phyloP scores from a whole-genome alignment of 2,113 vertebrate genomes.

The Eira barbara region DNA sequence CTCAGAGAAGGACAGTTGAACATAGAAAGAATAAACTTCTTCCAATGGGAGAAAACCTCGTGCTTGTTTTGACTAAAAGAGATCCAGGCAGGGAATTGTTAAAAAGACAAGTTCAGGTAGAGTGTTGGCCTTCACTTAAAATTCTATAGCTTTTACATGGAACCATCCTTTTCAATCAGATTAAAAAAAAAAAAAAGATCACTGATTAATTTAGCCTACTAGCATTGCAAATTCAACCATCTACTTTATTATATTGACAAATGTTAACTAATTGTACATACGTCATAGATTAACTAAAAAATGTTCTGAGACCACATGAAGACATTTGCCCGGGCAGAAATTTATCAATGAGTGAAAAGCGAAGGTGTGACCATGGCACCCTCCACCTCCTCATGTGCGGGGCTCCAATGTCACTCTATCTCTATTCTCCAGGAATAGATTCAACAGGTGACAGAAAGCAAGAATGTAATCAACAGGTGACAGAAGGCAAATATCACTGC shows the following conservation, averaged over 20 bases:
- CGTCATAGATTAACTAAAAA: not conserved
- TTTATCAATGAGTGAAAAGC: constrained; percentile 5
- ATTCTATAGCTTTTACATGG: not conserved
- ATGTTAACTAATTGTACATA: not conserved
- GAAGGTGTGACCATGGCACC: too few relatives aligned
- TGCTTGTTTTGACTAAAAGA: not conserved
- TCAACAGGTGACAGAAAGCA: not conserved
- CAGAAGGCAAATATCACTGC: not conserved
- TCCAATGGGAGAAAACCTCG: not conserved
- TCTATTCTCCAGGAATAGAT: not conserved
- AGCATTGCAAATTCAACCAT: not conserved
- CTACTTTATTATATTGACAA: not conserved
- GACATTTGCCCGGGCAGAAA: not conserved
- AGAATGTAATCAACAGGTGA: not conserved
- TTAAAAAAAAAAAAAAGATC: not conserved
- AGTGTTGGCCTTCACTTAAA: not conserved
- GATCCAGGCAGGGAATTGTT: not conserved
- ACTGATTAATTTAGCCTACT: not conserved
- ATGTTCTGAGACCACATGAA: not conserved
- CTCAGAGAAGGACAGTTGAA: not conserved
- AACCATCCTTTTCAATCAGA: not conserved
- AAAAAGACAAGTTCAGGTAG: not conserved
- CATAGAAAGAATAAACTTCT: not conserved
- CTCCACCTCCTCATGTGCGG: not conserved
- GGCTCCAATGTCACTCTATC: not conserved